A percentile compares a stretch with the other conserved stretches of the same genome.
These are phyloP conservation scores for Catamblyrhynchus diadema DNA, from an alignment of 2,797 vertebrate genomes.

Conservation along the genomic window DNA sequence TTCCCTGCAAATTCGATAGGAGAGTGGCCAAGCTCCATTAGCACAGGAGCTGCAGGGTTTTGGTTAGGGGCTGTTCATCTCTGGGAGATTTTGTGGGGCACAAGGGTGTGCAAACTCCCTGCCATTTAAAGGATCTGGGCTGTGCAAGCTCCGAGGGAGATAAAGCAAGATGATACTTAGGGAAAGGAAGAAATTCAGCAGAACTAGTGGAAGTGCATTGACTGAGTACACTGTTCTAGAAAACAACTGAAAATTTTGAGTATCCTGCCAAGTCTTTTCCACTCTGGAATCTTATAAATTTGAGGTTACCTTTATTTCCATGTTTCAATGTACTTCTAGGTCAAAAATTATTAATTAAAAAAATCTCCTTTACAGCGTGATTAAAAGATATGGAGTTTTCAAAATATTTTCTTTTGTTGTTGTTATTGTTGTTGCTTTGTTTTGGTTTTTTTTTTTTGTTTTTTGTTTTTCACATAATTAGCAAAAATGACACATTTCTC, in stretches of 20 bases:
- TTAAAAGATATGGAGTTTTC: neutral
- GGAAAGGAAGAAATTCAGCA: neutral
- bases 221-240: neutral
- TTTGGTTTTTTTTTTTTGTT: neutral
- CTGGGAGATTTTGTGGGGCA: neutral
- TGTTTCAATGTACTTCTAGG: neutral
- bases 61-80: neutral
- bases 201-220: neutral
- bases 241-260: neutral
- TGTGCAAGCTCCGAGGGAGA: neutral
- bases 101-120: rapidly evolving
- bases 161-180: neutral
- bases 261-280: neutral
- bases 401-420: neutral
- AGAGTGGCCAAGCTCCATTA: neutral
- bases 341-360: neutral
- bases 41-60: neutral
- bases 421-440: no score
- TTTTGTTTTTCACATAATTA: neutral
- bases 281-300: neutral
- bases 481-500: neutral
- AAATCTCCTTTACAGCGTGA: neutral
- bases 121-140: neutral
- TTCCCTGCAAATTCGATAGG: neutral
- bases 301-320: neutral